phyloP scores from a whole-genome alignment of 1,140 invertebrate species.

The Branchinecta lynchi region DNA sequence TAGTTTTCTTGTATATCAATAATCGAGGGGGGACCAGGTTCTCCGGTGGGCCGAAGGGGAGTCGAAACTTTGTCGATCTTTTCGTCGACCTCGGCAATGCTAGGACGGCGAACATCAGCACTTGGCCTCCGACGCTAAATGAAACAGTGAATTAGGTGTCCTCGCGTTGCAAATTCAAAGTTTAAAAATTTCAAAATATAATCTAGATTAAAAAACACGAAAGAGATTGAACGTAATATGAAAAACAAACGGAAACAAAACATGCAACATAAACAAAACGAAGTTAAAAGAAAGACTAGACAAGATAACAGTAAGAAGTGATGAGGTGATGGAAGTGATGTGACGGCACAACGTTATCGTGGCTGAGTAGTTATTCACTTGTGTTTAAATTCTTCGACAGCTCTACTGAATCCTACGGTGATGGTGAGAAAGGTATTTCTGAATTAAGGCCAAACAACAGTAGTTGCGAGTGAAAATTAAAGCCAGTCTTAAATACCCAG shows the following conservation, averaged over 20 bases:
- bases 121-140: conserved; percentile 64
- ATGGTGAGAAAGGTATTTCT: no score
- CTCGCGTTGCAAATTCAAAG: conserved; percentile 22
- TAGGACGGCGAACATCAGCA: conserved; percentile 63
- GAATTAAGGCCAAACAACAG: no score
- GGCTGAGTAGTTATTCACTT: neutral
- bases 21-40: conserved; percentile 63
- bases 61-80: conserved; percentile 74
- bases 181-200: conserved; percentile 22
- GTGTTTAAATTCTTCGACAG: no score
- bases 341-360: conserved; percentile 4
- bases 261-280: conserved; percentile 22
- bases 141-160: conserved; percentile 21
- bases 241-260: conserved; percentile 18
- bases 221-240: neutral
- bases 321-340: neutral
- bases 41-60: conserved; percentile 56
- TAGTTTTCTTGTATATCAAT: conserved; percentile 78
- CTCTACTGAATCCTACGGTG: no score
- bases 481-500: no score
- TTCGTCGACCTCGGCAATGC: conserved; percentile 72
- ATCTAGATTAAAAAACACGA: conserved; percentile 23
- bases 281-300: conserved; percentile 17
- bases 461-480: no score
- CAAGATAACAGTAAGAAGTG: conserved; percentile 12